phyloP scores from a whole-genome alignment of 1,140 invertebrate species.

The Magallana angulata region DNA sequence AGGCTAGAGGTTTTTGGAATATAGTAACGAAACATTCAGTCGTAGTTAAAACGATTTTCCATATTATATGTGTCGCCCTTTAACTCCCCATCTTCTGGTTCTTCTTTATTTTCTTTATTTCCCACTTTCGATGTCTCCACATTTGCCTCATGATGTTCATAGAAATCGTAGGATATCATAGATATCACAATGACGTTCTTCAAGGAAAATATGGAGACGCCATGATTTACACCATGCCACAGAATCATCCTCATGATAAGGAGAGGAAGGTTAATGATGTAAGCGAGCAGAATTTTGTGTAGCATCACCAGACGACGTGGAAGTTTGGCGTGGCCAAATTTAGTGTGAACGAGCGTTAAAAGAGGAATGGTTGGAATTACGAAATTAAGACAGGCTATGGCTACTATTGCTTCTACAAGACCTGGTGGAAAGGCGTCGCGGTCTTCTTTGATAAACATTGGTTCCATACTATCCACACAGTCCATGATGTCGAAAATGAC shows the following conservation, averaged over 20 bases:
- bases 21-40: neutral
- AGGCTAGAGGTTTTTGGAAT: too few relatives aligned
- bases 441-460: conserved; percentile 76
- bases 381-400: conserved; percentile 81
- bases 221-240: conserved; percentile 79
- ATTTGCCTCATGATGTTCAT: conserved; percentile 56
- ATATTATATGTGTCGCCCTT: neutral
- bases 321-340: conserved; percentile 68
- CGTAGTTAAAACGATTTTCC: conserved; percentile 30
- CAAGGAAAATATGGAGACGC: conserved; percentile 82
- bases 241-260: conserved; percentile 82
- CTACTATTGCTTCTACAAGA: conserved; percentile 80
- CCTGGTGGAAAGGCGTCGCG: conserved; percentile 73
- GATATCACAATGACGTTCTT: conserved; percentile 82
- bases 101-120: neutral
- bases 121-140: neutral
- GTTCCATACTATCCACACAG: conserved; percentile 80
- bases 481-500: conserved; percentile 82
- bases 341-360: conserved; percentile 81
- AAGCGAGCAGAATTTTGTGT: conserved; percentile 79
- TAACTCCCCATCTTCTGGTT: neutral
- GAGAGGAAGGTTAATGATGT: conserved; percentile 82
- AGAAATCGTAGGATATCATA: conserved; percentile 64
- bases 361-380: conserved; percentile 82
- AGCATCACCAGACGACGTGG: conserved; percentile 74